phyloP scores from a whole-genome alignment of 2,797 vertebrate species.

The Mormyrops attenuatus region DNA sequence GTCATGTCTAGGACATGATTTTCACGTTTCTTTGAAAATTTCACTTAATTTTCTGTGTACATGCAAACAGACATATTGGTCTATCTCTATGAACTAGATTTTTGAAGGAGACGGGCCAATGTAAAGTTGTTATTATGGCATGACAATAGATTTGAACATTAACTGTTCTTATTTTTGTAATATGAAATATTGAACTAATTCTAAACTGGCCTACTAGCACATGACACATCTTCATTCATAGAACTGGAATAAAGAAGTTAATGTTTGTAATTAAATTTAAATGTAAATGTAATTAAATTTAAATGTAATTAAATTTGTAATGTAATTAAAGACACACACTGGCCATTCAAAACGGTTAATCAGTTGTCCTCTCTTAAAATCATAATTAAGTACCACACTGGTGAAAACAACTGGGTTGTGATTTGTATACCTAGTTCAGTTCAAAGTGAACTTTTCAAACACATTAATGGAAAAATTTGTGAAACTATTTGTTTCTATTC shows the following conservation, averaged over 20 bases:
- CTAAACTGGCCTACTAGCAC: neutral
- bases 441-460: neutral
- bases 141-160: neutral
- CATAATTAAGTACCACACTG: neutral
- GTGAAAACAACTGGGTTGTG: neutral
- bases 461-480: neutral
- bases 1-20: neutral
- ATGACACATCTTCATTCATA: neutral
- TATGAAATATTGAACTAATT: neutral
- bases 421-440: neutral
- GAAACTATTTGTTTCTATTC: neutral
- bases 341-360: no score
- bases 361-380: neutral
- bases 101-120: neutral
- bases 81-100: neutral
- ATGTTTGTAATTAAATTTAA: no score
- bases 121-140: neutral
- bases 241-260: neutral
- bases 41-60: neutral
- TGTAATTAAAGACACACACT: no score
- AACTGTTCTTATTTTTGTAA: neutral
- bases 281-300: no score
- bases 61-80: neutral
- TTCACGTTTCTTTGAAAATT: neutral
- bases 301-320: no score